Evolutionary conservation across 2,888 invertebrate species (phyloP).

Genomic region (Oeneis ivallda): DNA sequence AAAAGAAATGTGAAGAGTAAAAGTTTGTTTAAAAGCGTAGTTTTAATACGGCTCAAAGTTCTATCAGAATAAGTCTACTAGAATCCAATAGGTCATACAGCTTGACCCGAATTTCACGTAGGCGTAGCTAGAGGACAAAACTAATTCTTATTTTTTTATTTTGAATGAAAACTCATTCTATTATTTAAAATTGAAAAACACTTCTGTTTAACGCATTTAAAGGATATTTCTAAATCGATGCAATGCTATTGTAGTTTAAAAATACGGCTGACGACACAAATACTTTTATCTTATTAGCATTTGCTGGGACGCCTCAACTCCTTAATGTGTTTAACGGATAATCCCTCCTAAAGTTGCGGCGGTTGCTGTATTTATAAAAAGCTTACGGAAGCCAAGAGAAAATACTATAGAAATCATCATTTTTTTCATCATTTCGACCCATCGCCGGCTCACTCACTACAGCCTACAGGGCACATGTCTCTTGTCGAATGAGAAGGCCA

Average conservation of each 20-base stretch:
- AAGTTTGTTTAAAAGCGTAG: no score
- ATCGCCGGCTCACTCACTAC: no score
- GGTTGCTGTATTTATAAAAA: conserved; percentile 13
- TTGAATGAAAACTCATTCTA: background rate
- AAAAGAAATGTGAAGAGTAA: no score
- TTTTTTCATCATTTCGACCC: no score
- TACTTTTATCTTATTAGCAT: conserved; percentile 38
- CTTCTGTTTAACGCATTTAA: background rate
- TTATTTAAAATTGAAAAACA: no score
- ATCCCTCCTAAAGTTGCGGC: conserved; percentile 15
- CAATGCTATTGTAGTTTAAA: conserved; percentile 19
- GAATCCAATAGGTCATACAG: background rate
- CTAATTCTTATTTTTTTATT: background rate
- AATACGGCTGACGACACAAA: conserved; percentile 30
- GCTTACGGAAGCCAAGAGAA: conserved; percentile 8
- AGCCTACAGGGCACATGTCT: no score
- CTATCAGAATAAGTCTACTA: background rate
- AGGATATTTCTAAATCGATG: conserved; percentile 25
- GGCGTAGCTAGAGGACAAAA: background rate
- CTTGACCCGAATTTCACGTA: background rate
- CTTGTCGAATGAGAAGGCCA: no score
- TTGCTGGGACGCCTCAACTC: conserved; percentile 30
- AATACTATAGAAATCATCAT: background rate
- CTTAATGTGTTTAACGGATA: conserved; percentile 33
- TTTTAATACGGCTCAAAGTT: background rate